Evolutionary conservation across 2,113 vertebrate genomes (phyloP).

Genomic region (Leptobrachium ailaonicum): DNA sequence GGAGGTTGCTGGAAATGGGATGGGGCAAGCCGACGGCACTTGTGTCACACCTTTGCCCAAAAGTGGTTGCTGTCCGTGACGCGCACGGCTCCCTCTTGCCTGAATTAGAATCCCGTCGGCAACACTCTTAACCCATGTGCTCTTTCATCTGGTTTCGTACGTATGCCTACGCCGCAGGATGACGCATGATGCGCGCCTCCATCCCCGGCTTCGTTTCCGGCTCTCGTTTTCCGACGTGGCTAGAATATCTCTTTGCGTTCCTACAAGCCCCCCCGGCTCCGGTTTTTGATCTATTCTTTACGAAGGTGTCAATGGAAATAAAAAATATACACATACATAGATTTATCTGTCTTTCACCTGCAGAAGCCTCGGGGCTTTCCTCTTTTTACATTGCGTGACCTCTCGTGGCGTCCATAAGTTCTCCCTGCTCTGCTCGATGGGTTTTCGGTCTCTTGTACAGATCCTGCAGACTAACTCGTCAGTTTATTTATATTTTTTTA

Average conservation of each 20-base stretch:
- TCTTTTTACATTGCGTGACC: neutral
- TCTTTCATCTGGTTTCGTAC: neutral
- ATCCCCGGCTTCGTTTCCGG: too few relatives aligned
- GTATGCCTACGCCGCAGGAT: too few relatives aligned
- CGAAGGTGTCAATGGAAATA: slow-evolving; percentile 52
- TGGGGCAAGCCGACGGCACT: neutral
- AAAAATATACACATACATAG: slow-evolving; percentile 52
- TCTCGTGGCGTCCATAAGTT: neutral
- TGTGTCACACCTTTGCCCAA: neutral
- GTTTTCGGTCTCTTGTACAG: neutral
- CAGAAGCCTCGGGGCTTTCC: neutral
- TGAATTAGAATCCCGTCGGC: neutral
- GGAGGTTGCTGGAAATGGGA: slow-evolving; percentile 84
- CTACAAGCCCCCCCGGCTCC: slow-evolving; percentile 56
- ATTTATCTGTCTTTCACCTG: slow-evolving; percentile 32
- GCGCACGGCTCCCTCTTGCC: neutral
- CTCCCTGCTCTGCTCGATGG: slow-evolving; percentile 2
- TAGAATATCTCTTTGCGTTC: slow-evolving; percentile 51
- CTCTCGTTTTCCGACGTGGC: too few relatives aligned
- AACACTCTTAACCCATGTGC: neutral
- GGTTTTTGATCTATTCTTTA: slow-evolving; percentile 59
- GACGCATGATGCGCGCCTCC: too few relatives aligned
- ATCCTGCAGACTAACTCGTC: neutral
- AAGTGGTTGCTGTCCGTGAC: neutral
- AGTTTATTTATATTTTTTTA: slow-evolving; percentile 60